Evolutionary conservation across 2,113 vertebrate species (phyloP).

Genomic region (Eretmochelys imbricata): DNA sequence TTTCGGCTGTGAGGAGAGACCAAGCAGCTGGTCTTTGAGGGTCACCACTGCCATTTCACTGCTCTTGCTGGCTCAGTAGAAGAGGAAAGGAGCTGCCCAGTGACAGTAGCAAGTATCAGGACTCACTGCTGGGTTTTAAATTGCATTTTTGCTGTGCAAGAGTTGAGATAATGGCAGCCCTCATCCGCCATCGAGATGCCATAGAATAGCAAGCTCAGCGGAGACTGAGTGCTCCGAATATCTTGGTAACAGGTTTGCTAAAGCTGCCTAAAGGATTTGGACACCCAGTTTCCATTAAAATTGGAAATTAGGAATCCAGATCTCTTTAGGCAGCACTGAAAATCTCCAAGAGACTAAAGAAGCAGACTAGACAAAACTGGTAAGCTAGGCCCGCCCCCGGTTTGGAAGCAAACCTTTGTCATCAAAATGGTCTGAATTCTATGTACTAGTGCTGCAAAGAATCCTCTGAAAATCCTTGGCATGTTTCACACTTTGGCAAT

Average conservation of each 20-base stretch:
- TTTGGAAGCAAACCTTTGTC: background rate
- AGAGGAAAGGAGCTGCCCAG: background rate
- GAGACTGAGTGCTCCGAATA: background rate
- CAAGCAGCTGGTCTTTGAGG: background rate
- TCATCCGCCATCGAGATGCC: background rate
- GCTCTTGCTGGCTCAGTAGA: background rate
- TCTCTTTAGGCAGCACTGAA: background rate
- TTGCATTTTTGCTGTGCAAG: background rate
- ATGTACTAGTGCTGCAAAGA: fast-evolving
- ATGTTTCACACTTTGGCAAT: background rate
- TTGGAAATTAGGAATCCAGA: background rate
- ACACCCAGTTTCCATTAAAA: background rate
- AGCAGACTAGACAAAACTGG: background rate
- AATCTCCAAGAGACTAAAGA: background rate
- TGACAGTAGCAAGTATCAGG: background rate
- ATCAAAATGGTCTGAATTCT: fast-evolving
- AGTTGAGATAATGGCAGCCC: background rate
- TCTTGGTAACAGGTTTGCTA: background rate
- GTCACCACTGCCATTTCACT: background rate
- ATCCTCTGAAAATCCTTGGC: background rate
- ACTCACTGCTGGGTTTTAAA: background rate
- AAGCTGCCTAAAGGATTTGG: background rate
- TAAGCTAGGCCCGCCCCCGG: background rate
- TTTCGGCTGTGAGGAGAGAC: background rate
- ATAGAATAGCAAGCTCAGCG: background rate